Conservation (phyloP, 2,797 vertebrate species). For the Cryptoprocta ferox region DNA sequence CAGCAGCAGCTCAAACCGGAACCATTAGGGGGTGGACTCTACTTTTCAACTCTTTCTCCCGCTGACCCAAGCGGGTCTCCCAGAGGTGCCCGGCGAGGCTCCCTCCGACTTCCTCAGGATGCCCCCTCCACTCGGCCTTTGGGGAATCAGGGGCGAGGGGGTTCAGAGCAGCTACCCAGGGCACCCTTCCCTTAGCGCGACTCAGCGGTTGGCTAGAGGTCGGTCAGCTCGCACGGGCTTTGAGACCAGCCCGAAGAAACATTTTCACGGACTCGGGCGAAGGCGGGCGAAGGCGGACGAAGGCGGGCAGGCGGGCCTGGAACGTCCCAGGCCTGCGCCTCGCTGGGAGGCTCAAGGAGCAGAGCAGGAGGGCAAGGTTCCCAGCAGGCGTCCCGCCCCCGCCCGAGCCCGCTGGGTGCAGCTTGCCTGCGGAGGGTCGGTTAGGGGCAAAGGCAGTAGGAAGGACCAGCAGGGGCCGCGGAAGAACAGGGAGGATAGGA, state of each 20-base stretch:
- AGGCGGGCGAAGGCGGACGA: not conserved
- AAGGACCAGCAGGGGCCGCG: not conserved
- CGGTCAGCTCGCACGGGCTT: not conserved
- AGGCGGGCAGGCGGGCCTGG: not conserved
- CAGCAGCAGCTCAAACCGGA: constrained; percentile 13
- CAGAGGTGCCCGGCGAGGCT: not conserved
- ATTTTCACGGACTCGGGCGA: not conserved
- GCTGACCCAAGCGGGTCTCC: not conserved
- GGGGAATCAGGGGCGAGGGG: not conserved
- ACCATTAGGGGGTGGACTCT: not conserved
- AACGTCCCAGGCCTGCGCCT: constrained; percentile 5
- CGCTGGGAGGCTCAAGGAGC: not conserved
- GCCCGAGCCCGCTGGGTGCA: not conserved
- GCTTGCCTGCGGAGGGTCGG: not conserved
- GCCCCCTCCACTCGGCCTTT: not conserved
- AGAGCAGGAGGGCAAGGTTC: not conserved
- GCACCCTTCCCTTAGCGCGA: not conserved
- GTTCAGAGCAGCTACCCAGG: not conserved
- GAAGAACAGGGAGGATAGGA: not conserved
- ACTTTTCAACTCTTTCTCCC: constrained; percentile 60
- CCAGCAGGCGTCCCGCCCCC: not conserved
- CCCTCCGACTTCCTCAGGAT: not conserved
- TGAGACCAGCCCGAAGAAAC: not conserved
- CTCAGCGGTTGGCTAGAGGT: not conserved
- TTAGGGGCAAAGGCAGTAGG: not conserved